A percentile compares a stretch with the other conserved stretches of the same genome.
These are phyloP conservation scores for Pterocles orientalis DNA, from an alignment of 2,113 vertebrate species.

Conservation along the genomic window DNA sequence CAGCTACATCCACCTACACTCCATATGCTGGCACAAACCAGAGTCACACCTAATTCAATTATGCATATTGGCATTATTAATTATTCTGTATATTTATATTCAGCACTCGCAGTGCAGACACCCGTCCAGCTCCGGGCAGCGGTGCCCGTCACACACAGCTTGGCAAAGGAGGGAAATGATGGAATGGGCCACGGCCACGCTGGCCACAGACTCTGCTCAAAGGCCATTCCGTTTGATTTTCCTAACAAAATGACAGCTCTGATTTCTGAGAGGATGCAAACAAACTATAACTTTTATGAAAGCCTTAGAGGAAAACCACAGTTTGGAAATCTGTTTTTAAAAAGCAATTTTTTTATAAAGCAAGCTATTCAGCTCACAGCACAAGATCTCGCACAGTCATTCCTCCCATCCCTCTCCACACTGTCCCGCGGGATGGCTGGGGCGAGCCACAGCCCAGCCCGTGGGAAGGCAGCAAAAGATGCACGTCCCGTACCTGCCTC, in stretches of 20 bases:
- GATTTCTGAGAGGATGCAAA: not conserved
- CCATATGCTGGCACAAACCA: not conserved
- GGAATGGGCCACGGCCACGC: fast-evolving
- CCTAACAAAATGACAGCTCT: not conserved
- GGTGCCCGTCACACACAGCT: not conserved
- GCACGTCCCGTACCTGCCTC: not conserved
- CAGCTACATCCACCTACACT: fast-evolving
- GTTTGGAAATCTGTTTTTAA: not conserved
- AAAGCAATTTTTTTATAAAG: not conserved
- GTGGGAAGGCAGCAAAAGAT: not conserved
- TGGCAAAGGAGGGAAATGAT: not conserved
- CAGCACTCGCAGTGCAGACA: not conserved
- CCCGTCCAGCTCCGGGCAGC: not conserved
- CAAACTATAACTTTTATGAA: not conserved
- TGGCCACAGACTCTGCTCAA: not conserved
- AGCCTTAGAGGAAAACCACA: not conserved
- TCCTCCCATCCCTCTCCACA: not conserved
- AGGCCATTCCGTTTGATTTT: not conserved
- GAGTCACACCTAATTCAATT: not conserved
- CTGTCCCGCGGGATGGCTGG: not conserved
- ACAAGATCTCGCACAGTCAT: not conserved
- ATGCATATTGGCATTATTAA: not conserved
- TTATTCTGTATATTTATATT: not conserved
- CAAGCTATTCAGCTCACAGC: not conserved
- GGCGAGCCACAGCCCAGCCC: not conserved